Base-by-base conservation (phyloP, 2,888 invertebrate species). In the Monoplex corrugatus region DNA sequence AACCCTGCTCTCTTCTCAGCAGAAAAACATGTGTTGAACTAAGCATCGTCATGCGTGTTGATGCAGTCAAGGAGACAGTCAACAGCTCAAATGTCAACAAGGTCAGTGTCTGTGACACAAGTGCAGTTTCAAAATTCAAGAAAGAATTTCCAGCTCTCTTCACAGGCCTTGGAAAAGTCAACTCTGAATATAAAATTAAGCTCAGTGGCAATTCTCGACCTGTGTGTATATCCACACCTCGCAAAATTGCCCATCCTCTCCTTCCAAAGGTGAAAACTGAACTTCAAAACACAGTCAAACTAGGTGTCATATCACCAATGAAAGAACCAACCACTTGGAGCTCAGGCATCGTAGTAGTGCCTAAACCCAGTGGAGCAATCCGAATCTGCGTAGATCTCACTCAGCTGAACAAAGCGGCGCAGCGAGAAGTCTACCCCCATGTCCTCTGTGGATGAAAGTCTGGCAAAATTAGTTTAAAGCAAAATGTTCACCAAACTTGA, bases 241-340 rank as follows among this genome's bases (percentile, higher is more conserved):
- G 86, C n/a, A 86, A 86, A 68, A 72, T 86, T 8, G 23, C 86
- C 16, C 63, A 86, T 40, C 63, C 50, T 28, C 44, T 75, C 3
- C 10, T 32, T 13, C 35, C 19, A 6, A 87, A 86, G 72, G 72
- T 86, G 6, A 72, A 68, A n/a, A 28, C 23, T 2, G 72, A 35
- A 38, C 32, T 89, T 19, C 19, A 80, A 2, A 78, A 63, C 32
- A 88, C 63, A 83, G 40, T 87, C 35, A 43, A 2, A 10, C 44
- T 75, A 35, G 90, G 90, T 13, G 91, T 90, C 72, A 90, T 92
- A 57, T 83, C 88, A 75, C 45, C 86, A 50, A 63, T 86, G 2
- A 57, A 16, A 8, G 86, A 57, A 35, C 86, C 63, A 19, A 86
- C 50, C 50, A 50, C 10, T 19, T 50, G 50, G 50, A 13, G 50